Evolutionary conservation across 64 coral and sea anemone genomes (phyloP).

Genomic region (Exaiptasia diaphana): DNA sequence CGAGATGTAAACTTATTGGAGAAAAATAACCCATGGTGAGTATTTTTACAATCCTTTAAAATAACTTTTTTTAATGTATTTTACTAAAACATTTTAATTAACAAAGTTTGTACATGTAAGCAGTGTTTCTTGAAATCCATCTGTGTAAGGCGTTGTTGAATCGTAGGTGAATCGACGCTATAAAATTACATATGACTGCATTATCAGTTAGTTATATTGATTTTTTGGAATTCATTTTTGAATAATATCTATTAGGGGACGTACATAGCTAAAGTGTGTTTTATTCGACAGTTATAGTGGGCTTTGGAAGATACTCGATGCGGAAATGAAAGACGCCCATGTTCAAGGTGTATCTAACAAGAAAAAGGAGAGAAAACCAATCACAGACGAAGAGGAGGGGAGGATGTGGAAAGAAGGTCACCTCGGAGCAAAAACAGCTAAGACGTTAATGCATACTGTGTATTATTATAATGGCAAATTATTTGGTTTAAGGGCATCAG

Average conservation of each 20-base stretch:
- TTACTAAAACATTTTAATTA: too few relatives aligned
- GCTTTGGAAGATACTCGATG: slow-evolving; percentile 25
- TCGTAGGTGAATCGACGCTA: too few relatives aligned
- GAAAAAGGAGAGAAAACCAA: slow-evolving; percentile 66
- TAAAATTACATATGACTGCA: too few relatives aligned
- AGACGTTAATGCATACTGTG: slow-evolving; percentile 49
- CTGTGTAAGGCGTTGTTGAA: too few relatives aligned
- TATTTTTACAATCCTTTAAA: too few relatives aligned
- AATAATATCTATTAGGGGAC: too few relatives aligned
- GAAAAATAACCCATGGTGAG: neutral
- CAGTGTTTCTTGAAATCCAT: too few relatives aligned
- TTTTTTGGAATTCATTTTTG: too few relatives aligned
- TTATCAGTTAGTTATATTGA: too few relatives aligned
- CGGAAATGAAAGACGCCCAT: slow-evolving; percentile 50
- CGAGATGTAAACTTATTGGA: neutral
- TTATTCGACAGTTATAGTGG: neutral
- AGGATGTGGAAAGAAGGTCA: slow-evolving; percentile 50
- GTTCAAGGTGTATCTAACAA: slow-evolving; percentile 51
- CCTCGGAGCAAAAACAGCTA: slow-evolving; percentile 33
- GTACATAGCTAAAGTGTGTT: too few relatives aligned
- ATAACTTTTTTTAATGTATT: too few relatives aligned
- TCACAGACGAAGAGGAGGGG: slow-evolving; percentile 57
- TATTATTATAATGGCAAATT: slow-evolving; percentile 77
- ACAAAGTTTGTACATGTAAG: too few relatives aligned
- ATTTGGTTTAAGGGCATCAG: slow-evolving; percentile 62